Evolutionary conservation across 2,113 vertebrate genomes (phyloP).

Genomic region (Pelusios castaneus): DNA sequence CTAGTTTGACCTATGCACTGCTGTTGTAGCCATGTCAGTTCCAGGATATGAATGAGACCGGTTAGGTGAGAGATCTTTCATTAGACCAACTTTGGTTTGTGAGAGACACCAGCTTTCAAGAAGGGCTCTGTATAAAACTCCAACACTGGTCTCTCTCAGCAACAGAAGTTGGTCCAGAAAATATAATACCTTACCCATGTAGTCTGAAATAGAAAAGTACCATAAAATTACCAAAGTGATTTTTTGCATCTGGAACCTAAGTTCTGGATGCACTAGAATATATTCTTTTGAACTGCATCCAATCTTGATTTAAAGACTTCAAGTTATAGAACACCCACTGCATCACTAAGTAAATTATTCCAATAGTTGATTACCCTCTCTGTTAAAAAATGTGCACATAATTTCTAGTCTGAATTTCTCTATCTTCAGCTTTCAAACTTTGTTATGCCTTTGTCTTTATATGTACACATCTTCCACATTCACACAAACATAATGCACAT

Average conservation of each 20-base stretch:
- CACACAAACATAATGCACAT: neutral
- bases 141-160: neutral
- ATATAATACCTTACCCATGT: neutral
- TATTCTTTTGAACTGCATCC: neutral
- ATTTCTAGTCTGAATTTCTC: neutral
- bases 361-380: neutral
- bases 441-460: neutral
- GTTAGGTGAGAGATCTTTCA: neutral
- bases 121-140: neutral
- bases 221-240: neutral
- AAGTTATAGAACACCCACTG: neutral
- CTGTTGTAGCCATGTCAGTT: neutral
- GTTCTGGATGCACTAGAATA: neutral
- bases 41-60: neutral
- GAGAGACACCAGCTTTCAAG: neutral
- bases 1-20: neutral
- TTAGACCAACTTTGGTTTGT: neutral
- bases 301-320: neutral
- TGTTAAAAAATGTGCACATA: neutral
- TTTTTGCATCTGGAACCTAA: neutral
- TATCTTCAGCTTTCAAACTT: neutral
- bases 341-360: neutral
- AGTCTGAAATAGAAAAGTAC: rapidly evolving
- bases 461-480: neutral
- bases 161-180: neutral